A percentile compares a stretch with the other conserved stretches of the same genome.
Evolutionary conservation across 1,140 invertebrate species (phyloP).

Genomic region (Papilio polytes): DNA sequence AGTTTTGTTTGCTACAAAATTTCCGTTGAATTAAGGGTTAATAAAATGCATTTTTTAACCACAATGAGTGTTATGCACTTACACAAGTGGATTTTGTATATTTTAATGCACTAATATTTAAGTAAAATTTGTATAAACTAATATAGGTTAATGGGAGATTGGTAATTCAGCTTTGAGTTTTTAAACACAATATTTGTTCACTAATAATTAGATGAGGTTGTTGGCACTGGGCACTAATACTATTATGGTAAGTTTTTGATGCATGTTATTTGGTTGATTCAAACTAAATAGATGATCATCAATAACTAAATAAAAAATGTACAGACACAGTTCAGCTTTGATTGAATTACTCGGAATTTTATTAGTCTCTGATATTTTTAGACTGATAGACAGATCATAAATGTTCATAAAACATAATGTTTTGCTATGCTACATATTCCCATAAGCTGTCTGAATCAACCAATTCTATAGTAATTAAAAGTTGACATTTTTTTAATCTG

Average conservation of each 20-base stretch:
- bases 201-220: background rate
- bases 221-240: conserved; percentile 29
- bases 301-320: too few species aligned
- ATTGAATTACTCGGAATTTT: too few species aligned
- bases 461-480: background rate
- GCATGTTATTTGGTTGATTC: conserved; percentile 11
- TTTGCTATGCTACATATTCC: background rate
- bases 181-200: background rate
- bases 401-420: too few species aligned
- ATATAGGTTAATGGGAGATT: background rate
- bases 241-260: conserved; percentile 21
- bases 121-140: background rate
- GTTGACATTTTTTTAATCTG: background rate
- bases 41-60: background rate
- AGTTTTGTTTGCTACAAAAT: too few species aligned
- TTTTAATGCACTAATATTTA: background rate
- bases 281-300: too few species aligned
- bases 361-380: too few species aligned
- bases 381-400: too few species aligned
- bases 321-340: too few species aligned
- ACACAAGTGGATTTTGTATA: background rate
- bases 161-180: background rate
- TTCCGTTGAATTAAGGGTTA: too few species aligned
- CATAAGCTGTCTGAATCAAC: background rate
- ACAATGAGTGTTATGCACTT: background rate